Evolutionary conservation across 2,797 vertebrate genomes (phyloP).

Genomic region (Saxicola maurus): DNA sequence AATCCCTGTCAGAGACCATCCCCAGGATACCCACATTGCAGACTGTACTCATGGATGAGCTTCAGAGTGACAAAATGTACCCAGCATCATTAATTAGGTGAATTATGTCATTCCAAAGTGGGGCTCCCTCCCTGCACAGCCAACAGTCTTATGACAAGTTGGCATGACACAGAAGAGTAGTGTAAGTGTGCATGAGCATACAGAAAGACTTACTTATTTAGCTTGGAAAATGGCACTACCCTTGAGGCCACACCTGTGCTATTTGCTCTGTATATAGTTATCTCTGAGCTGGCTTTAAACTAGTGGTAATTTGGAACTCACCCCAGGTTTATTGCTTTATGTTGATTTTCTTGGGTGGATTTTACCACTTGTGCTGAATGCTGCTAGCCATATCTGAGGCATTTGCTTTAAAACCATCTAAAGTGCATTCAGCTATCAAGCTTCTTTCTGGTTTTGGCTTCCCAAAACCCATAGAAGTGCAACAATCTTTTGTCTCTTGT

Average conservation of each 20-base stretch:
- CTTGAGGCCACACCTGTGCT: neutral
- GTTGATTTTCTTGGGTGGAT: conserved; percentile 28
- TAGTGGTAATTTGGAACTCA: neutral
- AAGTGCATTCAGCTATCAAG: neutral
- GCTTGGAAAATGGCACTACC: neutral
- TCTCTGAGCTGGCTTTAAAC: neutral
- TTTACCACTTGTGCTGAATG: neutral
- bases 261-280: neutral
- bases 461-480: neutral
- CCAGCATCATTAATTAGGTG: neutral
- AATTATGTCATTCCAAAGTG: neutral
- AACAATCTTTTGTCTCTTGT: neutral
- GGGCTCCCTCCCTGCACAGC: neutral
- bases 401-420: neutral
- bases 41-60: neutral
- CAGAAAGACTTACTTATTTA: neutral
- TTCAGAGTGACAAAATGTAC: neutral
- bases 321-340: conserved; percentile 13
- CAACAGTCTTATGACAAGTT: neutral
- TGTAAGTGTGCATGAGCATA: neutral
- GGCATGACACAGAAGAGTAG: neutral
- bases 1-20: neutral
- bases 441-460: neutral
- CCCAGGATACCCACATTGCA: neutral
- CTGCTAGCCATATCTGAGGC: neutral